Evolutionary conservation across 2,113 vertebrate genomes (phyloP), one percentile per base, ranked within the genome.

Genomic region (Thinocorus orbignyianus): DNA sequence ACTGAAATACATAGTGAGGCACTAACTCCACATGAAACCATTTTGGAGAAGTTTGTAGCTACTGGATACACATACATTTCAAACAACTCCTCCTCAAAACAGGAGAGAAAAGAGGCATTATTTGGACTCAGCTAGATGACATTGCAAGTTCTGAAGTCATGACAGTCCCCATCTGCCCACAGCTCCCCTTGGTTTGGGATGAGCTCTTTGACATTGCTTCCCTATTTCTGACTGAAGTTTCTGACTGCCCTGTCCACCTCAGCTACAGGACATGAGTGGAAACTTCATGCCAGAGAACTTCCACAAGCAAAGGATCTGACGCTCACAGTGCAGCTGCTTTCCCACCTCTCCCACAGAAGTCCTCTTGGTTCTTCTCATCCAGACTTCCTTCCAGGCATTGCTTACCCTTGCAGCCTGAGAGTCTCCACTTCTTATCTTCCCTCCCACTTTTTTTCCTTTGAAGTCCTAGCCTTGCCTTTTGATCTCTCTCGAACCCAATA

Each of bases 391-490:
- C 61, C 55, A 74, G 87, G 76, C 93, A 71, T 11, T 7, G 71
- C 80, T 88, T 73, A 26, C 35, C 77, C 90, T 23, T 9, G 54
- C 80, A 95, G 93, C 88, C 92, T 19, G 23, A 4, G 6, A 92
- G 85, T 37, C 90, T 90, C 92, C 79, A 8, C 42, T 65, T 70
- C 62, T 86, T 77, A 87, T 92, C 95, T 86, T 30, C 74, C 90
- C 96, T 86, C 85, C 90, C 78, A 90, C 92, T 54, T 33, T 41
- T 52, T 9, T 8, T 8, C 61, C 92, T 96, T 94, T 96, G 93
- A 90, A 94, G 92, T 86, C 78, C 69, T n/a, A 48, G 2, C 28
- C 31, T 31, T 86, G 81, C 52, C 70, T 91, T 95, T 93, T 92
- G 90, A 93, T 93, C 84, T 86, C 35, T 62, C 68, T n/a, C 82